A percentile compares a stretch with the other conserved stretches of the same genome.
phyloP scores from a whole-genome alignment of 2,797 vertebrate genomes.

The Leptatherina wallacei region DNA sequence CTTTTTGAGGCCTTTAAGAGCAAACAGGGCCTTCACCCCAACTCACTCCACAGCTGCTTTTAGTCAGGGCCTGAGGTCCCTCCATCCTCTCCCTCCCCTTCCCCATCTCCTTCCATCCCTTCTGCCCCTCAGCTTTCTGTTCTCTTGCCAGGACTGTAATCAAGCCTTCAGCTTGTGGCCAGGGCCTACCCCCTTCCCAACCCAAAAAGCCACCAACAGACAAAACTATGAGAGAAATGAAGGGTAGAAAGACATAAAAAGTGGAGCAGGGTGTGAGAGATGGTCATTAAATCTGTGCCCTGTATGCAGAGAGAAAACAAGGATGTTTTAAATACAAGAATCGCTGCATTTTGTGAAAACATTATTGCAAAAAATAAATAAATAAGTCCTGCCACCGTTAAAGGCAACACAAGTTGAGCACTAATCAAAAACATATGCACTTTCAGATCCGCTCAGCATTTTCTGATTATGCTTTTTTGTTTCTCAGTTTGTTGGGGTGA shows the following conservation, averaged over 20 bases:
- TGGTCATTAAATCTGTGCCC: constrained; percentile 66
- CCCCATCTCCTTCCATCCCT: constrained; percentile 67
- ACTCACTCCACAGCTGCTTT: constrained; percentile 80
- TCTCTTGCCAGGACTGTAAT: constrained; percentile 83
- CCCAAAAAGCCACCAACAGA: constrained; percentile 81
- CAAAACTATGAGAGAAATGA: constrained; percentile 80
- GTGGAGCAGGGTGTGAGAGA: constrained; percentile 64
- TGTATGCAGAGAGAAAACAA: constrained; percentile 42
- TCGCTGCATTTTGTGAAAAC: constrained; percentile 52
- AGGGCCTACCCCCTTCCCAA: constrained; percentile 58
- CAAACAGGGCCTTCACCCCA: constrained; percentile 67
- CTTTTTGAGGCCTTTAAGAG: constrained; percentile 65
- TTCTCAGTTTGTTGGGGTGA: constrained; percentile 39
- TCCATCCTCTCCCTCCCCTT: constrained; percentile 59
- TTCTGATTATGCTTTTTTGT: constrained; percentile 54
- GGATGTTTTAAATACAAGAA: constrained; percentile 62
- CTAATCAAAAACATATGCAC: constrained; percentile 76
- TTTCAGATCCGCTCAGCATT: constrained; percentile 63
- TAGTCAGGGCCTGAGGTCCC: constrained; percentile 78
- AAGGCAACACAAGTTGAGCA: constrained; percentile 47
- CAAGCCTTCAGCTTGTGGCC: constrained; percentile 82
- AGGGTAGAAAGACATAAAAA: constrained; percentile 56
- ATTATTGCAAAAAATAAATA: constrained; percentile 39
- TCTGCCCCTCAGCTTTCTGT: constrained; percentile 78
- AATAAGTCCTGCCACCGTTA: constrained; percentile 51